Evolutionary conservation across 2,113 vertebrate genomes (phyloP), one percentile per base, ranked within the genome.

Genomic region (Prionailurus bengalensis): DNA sequence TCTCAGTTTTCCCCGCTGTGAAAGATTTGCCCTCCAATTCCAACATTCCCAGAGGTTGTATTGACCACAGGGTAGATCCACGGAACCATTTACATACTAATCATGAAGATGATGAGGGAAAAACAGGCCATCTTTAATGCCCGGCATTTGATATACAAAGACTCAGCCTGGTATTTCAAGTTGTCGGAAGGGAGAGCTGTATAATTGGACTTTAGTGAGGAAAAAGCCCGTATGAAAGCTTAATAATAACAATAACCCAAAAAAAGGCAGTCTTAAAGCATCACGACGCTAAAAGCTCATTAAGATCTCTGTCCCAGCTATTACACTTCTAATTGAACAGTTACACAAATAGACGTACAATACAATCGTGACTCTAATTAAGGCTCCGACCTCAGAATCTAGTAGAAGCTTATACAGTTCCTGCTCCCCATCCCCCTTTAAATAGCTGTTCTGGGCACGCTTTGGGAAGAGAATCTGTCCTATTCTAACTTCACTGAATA

Each of bases 271-370:
- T 68, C 91, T 61, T 91, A 81, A 92, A 96, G 80, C 87, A 70
- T 84, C 58, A 51, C 4, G 36, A 78, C 88, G 79, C 95, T 91
- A 82, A 95, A 94, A 97, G 94, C 97, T 97, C 94, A 96, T 98
- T 97, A 96, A 95, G 96, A 92, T 96, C 87, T 82, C 84, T 96
- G 90, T 96, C 96, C 94, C 90, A 96, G 96, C 97, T 95, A 42
- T 97, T 89, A 91, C 65, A 93, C 17, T 94, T 61, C 95, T 98
- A 98, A 97, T 95, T 97, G 97, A 97, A 97, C 97, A 96, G 96
- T 97, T 95, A 97, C 97, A 83, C 95, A 97, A 96, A 97, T 97
- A 97, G 96, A 91, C 21, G 11, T 94, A 91, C 63, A 95, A 65
- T 96, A 74, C 78, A 94, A 87, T 94, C 3, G 16, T 97, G 92